These are phyloP conservation scores for Sterna hirundo DNA, from an alignment of 2,113 vertebrate genomes.

Conservation along the genomic window DNA sequence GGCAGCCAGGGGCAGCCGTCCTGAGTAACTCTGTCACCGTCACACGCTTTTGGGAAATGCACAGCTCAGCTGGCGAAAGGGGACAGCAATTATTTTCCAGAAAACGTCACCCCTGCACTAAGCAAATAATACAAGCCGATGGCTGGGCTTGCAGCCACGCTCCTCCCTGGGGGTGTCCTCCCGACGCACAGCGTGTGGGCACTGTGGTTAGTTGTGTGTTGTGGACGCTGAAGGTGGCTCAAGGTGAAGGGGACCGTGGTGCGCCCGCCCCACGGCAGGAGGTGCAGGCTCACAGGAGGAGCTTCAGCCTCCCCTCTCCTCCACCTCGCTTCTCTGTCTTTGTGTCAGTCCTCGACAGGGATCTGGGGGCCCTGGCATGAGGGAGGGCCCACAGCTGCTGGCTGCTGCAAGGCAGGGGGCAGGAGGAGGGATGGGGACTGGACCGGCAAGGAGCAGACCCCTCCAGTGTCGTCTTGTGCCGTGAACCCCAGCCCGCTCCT, in stretches of 20 bases:
- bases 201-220: background rate
- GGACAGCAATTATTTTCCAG: background rate
- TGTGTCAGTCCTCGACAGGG: accelerated
- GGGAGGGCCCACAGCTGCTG: background rate
- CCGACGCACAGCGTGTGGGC: accelerated
- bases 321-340: background rate
- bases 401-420: background rate
- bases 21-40: background rate
- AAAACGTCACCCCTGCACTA: background rate
- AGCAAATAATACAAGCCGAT: background rate
- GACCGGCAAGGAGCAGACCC: background rate
- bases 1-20: background rate
- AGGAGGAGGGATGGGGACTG: background rate
- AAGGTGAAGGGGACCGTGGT: background rate
- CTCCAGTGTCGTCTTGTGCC: background rate
- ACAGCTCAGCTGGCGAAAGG: background rate
- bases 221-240: background rate
- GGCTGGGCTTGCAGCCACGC: background rate
- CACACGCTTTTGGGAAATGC: background rate
- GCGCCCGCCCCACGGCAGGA: accelerated
- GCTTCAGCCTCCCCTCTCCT: background rate
- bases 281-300: background rate
- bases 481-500: accelerated
- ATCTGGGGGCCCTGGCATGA: background rate
- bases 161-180: background rate